Base-by-base conservation (phyloP, 2,888 invertebrate species). In the Philereme vetulata region DNA sequence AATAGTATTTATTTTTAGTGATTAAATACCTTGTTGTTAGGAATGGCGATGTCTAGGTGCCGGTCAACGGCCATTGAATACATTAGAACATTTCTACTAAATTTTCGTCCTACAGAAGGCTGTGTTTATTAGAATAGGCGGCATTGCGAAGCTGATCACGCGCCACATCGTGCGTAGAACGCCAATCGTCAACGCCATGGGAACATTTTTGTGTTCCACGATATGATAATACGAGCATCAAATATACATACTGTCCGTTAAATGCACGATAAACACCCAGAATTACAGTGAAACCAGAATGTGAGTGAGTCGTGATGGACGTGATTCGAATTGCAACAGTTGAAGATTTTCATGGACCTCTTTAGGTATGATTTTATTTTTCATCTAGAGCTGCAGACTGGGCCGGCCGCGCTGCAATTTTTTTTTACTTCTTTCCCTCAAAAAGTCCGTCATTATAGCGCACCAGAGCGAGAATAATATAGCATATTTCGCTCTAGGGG, bases 191-290 rank as follows among this genome's bases (percentile, higher is more conserved):
- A 75, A 76, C 85, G 72, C 89, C 92, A 91, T 92, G 92, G 92
- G 92, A 92, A 92, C 92, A 92, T 91, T 92, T 92, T 91, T 92
- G 92, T 92, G 89, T 90, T 92, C 89, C 92, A 92, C 92, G 90
- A 90, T 91, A 91, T 91, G 92, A 90, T 92, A 92, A 92, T 92
- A 92, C 88, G 88, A 90, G 85, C 88, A 91, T 92, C 92, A 91
- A 92, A 92, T 92, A 92, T 92, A 92, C 92, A 92, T 90, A 88
- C 86, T 84, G 90, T 89, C 90, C 92, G 92, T 91, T 92, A 92
- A 92, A 92, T 87, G 92, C 91, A 90, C 92, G 91, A 92, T 92
- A 92, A 92, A 92, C 91, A 88, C 90, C 88, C 91, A 91, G 92
- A 92, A 91, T 92, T 92, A 92, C 90, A 90, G 91, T 82, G 92